Conservation (phyloP, 1,140 invertebrate genomes). For the Hycleus cichorii region DNA sequence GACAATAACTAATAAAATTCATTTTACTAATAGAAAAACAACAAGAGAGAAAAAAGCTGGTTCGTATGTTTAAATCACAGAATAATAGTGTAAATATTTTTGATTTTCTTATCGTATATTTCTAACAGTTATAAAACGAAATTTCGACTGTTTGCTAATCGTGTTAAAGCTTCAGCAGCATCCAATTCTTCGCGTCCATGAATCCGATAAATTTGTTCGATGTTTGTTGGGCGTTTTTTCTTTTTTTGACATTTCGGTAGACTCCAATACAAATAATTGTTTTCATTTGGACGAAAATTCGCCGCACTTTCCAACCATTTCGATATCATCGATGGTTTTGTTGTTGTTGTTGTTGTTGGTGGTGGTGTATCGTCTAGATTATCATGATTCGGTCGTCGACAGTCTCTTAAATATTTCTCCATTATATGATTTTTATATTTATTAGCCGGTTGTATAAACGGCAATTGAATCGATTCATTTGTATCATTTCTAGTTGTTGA, state of each 20-base stretch:
- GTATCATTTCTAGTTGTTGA: conserved; percentile 39
- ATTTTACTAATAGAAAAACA: too few species aligned
- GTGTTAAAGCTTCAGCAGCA: conserved; percentile 59
- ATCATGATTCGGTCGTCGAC: conserved; percentile 28
- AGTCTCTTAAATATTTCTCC: conserved; percentile 47
- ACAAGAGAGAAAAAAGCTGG: too few species aligned
- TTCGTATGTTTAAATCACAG: too few species aligned
- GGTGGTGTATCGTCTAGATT: conserved; percentile 18
- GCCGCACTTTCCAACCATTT: conserved; percentile 64
- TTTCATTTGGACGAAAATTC: conserved; percentile 56
- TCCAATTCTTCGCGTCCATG: conserved; percentile 62
- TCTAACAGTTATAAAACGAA: neutral
- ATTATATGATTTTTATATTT: conserved; percentile 52
- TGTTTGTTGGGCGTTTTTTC: conserved; percentile 8
- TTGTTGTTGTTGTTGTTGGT: conserved; percentile 19
- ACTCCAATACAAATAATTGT: conserved; percentile 57
- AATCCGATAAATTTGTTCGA: neutral
- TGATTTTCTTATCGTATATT: neutral
- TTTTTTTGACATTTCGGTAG: conserved; percentile 26
- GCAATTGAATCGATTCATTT: conserved; percentile 16
- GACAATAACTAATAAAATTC: neutral
- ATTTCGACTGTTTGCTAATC: conserved; percentile 41
- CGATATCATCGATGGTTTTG: conserved; percentile 49
- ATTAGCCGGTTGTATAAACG: conserved; percentile 30
- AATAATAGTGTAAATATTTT: neutral